Percentiles rank a stretch among this genome's conserved stretches.
Conservation (phyloP, 1,140 invertebrate genomes). For the Trichonephila clavata region DNA sequence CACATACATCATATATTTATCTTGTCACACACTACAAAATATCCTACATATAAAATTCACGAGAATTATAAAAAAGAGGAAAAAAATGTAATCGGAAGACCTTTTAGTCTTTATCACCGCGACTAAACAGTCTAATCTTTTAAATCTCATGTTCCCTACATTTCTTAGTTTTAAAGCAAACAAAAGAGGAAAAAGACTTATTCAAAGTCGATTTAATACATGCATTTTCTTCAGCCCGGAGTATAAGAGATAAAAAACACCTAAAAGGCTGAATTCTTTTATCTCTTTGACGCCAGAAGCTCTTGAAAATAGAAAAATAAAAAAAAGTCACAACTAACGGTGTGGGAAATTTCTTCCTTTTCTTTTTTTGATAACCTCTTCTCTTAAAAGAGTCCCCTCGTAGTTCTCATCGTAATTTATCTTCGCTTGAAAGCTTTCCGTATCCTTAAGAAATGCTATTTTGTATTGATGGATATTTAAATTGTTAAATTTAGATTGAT, state of each 20-base stretch:
- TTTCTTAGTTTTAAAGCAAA: background rate
- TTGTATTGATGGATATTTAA: conserved; percentile 67
- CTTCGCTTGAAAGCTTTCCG: conserved; percentile 43
- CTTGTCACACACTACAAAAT: too few relatives aligned
- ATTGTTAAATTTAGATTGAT: conserved; percentile 63
- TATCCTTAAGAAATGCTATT: conserved; percentile 52
- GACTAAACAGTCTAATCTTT: background rate
- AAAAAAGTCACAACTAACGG: background rate
- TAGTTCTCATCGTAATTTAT: conserved; percentile 36
- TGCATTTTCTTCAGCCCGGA: background rate
- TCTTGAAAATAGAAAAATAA: conserved; percentile 1
- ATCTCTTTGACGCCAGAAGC: conserved; percentile 34
- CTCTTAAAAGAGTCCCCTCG: background rate
- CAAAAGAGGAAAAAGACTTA: background rate
- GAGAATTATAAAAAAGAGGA: too few relatives aligned
- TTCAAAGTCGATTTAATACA: background rate
- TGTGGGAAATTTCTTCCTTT: background rate
- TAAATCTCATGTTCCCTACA: background rate
- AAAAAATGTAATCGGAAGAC: background rate
- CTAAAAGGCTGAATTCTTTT: conserved; percentile 31
- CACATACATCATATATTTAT: too few relatives aligned
- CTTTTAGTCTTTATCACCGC: background rate
- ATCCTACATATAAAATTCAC: too few relatives aligned
- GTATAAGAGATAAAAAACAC: background rate
- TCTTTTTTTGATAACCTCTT: background rate